Evolutionary conservation across 2,888 invertebrate species (phyloP).

Genomic region (Lithophane semibrunnea): DNA sequence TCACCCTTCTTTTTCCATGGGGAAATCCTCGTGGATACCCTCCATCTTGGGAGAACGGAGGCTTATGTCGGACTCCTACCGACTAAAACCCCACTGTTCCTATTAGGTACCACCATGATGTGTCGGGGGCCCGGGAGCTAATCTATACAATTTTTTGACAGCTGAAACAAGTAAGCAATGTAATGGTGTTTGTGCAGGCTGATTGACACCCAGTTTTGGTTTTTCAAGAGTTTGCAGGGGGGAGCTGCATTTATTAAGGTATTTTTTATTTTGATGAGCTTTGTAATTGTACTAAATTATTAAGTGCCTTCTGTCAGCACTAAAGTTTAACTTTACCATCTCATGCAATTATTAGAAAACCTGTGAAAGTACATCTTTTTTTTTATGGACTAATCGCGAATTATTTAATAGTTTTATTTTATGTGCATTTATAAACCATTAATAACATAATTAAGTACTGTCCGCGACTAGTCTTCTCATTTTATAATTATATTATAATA

Average conservation of each 20-base stretch:
- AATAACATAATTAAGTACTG: constrained; percentile 67
- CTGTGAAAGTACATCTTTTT: constrained; percentile 5
- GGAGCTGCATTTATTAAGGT: neutral
- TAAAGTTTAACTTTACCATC: neutral
- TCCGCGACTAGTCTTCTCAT: constrained; percentile 41
- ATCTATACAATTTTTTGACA: neutral
- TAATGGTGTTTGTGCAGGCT: too few relatives aligned
- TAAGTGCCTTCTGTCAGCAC: neutral
- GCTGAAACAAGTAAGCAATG: too few relatives aligned
- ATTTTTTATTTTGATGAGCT: neutral
- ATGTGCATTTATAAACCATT: constrained; percentile 59
- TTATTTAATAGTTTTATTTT: constrained; percentile 26
- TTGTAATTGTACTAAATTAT: neutral
- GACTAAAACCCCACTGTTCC: too few relatives aligned
- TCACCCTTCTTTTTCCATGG: neutral
- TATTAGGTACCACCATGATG: too few relatives aligned
- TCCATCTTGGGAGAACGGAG: too few relatives aligned
- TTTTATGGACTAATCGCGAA: constrained; percentile 17
- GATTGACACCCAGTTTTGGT: too few relatives aligned
- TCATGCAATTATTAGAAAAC: neutral
- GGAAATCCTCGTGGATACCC: too few relatives aligned
- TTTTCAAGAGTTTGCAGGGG: neutral
- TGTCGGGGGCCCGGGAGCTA: neutral
- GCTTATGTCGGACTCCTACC: too few relatives aligned
- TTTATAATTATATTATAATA: constrained; percentile 50